Evolutionary conservation across 2,888 invertebrate genomes (phyloP).

Genomic region (Zygogramma bicolorata): DNA sequence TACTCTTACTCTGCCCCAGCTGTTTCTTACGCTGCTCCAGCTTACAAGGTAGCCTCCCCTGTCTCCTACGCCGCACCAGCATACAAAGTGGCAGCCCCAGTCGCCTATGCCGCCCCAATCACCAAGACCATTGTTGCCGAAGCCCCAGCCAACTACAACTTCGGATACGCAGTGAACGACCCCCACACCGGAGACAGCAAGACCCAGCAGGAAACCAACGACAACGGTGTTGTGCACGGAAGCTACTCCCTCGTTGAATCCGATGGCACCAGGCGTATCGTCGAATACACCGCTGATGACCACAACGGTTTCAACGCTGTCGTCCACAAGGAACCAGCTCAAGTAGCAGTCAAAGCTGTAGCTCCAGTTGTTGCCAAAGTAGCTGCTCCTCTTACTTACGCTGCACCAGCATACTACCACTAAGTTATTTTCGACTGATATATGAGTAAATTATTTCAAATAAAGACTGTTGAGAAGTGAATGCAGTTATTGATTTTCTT

Average conservation of each 20-base stretch:
- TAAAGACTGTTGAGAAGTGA: background rate
- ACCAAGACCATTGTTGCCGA: conserved; percentile 46
- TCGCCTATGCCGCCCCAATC: conserved; percentile 32
- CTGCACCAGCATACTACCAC: conserved; percentile 28
- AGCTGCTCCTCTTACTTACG: conserved; percentile 66
- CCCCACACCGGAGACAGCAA: conserved; percentile 69
- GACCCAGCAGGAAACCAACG: conserved; percentile 73
- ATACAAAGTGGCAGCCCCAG: conserved; percentile 33
- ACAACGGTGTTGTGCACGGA: conserved; percentile 67
- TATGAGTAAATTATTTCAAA: conserved; percentile 11
- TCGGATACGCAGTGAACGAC: conserved; percentile 53
- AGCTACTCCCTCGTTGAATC: conserved; percentile 70
- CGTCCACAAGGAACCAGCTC: conserved; percentile 65
- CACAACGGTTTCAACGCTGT: conserved; percentile 70
- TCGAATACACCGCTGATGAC: conserved; percentile 70
- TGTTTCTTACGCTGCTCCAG: conserved; percentile 8
- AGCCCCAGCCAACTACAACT: conserved; percentile 46
- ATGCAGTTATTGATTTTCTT: too few relatives aligned
- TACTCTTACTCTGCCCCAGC: too few relatives aligned
- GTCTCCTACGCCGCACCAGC: conserved; percentile 41
- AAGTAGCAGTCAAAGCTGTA: conserved; percentile 49
- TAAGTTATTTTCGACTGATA: background rate
- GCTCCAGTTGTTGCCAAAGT: conserved; percentile 22
- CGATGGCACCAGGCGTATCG: conserved; percentile 69
- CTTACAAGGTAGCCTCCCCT: conserved; percentile 28